A percentile compares a stretch with the other conserved stretches of the same genome.
Evolutionary conservation across 2,888 invertebrate genomes (phyloP).

Genomic region (Lasioglossum morio): DNA sequence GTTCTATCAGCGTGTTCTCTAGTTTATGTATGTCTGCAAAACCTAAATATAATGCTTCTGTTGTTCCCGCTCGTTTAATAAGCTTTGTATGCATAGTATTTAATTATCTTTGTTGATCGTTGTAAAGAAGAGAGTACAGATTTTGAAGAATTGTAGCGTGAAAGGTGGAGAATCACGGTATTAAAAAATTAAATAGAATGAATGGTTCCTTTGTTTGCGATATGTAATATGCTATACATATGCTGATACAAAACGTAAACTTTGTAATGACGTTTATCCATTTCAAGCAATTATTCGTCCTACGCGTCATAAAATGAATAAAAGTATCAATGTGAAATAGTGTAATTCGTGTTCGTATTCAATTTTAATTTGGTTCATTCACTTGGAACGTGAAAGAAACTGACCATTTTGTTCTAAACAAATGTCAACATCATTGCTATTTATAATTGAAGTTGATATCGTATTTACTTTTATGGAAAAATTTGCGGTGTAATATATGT

Average conservation of each 20-base stretch:
- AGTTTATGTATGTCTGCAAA: not conserved
- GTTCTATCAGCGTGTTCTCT: not conserved
- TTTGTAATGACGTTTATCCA: slow-evolving; percentile 14
- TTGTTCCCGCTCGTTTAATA: slow-evolving; percentile 27
- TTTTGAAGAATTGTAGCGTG: not conserved
- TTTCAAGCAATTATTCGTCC: not conserved
- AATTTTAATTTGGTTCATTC: not conserved
- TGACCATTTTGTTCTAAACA: not conserved
- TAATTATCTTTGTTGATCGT: not conserved
- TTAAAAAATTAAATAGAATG: not conserved
- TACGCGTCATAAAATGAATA: not conserved
- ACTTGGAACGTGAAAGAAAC: not conserved
- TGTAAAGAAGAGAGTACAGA: not conserved
- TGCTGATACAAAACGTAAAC: not conserved
- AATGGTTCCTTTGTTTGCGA: not conserved
- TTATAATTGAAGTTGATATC: slow-evolving; percentile 1
- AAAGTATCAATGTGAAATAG: not conserved
- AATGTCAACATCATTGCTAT: not conserved
- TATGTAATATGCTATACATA: not conserved
- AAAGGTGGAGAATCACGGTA: slow-evolving; percentile 8
- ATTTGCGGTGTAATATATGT: not conserved
- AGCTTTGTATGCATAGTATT: not conserved
- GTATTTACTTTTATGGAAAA: not conserved
- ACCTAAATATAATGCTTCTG: slow-evolving; percentile 1
- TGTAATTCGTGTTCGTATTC: not conserved